Evolutionary conservation across 2,113 vertebrate species (phyloP), one percentile per base, ranked within the genome.

Genomic region (Callionymus lyra): DNA sequence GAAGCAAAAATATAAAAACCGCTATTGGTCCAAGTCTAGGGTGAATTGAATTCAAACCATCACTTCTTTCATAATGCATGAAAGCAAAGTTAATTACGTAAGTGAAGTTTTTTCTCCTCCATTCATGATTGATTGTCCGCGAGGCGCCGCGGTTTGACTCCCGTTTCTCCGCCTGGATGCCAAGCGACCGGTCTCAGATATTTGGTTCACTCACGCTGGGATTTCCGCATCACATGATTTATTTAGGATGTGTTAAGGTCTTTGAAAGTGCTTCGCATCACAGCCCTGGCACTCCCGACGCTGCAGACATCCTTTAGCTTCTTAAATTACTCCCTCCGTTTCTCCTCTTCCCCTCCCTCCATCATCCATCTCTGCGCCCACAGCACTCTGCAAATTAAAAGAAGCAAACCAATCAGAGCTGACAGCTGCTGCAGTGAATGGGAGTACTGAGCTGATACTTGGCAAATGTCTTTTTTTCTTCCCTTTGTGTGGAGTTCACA

Each of bases 161-260:
- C 32, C 41, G 37, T 63, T 72, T 50, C 41, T n/a, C 39, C 54
- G 47, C 70, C 41, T 42, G 41, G 43, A 39, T 47, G 39, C 16
- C 41, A 49, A 49, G 56, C 11, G 47, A 51, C 44, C 11, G 37
- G 44, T 50, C 47, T 53, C 41, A 21, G 47, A 66, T 62, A 68
- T 74, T 58, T 72, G 59, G 69, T 63, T 68, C 65, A 70, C 47
- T 31, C 33, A 51, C 55, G 53, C 63, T 72, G 73, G 73, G 65
- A 79, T 77, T 65, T 72, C 70, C 44, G 19, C 9, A 31, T 58
- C 61, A 47, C 58, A 79, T 80, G 69, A 77, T 77, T 80, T 74
- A 80, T 79, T 82, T 71, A 79, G 63, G 52, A 58, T 69, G 65
- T 55, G 56, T 44, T 64, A 31, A 58, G 61, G 67, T 66, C 65